Evolutionary conservation across 2,888 invertebrate species (phyloP).

Genomic region (Polydesmus complanatus): DNA sequence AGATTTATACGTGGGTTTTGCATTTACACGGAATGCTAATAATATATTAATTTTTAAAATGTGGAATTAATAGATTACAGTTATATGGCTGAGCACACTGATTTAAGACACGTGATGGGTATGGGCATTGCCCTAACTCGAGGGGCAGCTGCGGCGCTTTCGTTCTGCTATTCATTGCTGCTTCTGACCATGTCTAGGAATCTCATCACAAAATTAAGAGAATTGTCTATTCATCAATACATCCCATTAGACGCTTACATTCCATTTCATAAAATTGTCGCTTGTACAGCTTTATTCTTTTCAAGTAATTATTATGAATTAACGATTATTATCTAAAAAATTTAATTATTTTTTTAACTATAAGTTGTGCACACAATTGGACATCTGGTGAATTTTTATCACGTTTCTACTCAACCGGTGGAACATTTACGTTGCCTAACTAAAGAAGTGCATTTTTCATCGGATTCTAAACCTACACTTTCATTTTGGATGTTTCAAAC

Average conservation of each 20-base stretch:
- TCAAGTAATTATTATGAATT: slow-evolving; percentile 36
- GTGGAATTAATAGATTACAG: slow-evolving; percentile 55
- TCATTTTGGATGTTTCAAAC: slow-evolving; percentile 93
- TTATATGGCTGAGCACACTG: slow-evolving; percentile 90
- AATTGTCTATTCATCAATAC: slow-evolving; percentile 84
- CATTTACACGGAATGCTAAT: not conserved
- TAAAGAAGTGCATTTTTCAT: slow-evolving; percentile 82
- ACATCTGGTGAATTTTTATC: slow-evolving; percentile 93
- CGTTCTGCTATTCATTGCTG: slow-evolving; percentile 84
- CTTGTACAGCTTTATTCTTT: slow-evolving; percentile 85
- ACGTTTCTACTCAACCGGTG: slow-evolving; percentile 86
- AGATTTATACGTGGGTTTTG: slow-evolving; percentile 68
- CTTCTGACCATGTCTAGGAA: slow-evolving; percentile 86
- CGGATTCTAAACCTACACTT: slow-evolving; percentile 85
- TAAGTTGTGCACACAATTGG: slow-evolving; percentile 73
- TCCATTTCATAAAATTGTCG: slow-evolving; percentile 93
- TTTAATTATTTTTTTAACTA: not conserved
- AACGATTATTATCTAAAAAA: no score
- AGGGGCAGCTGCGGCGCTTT: slow-evolving; percentile 84
- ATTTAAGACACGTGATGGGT: slow-evolving; percentile 90
- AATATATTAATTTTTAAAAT: not conserved
- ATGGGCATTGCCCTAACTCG: slow-evolving; percentile 89
- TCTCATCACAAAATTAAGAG: slow-evolving; percentile 79
- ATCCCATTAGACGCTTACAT: slow-evolving; percentile 89
- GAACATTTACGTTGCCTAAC: slow-evolving; percentile 85